These are phyloP conservation scores for Hirundo rustica DNA, from an alignment of 2,797 vertebrate species.

Conservation along the genomic window DNA sequence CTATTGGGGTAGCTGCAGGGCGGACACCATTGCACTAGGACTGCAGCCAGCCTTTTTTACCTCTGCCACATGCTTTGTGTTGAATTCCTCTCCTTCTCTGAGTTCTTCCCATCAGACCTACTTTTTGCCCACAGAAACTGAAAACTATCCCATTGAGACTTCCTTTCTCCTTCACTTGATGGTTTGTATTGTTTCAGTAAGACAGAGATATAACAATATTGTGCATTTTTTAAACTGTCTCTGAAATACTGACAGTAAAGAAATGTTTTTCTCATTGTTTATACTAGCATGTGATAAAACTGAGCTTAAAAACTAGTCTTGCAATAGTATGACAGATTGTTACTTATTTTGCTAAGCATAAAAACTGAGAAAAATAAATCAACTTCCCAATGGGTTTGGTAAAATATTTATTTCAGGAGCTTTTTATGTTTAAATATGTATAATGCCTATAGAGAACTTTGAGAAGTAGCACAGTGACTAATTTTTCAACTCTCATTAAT, in stretches of 20 bases:
- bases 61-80: not conserved
- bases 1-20: not conserved
- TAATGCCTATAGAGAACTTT: not conserved
- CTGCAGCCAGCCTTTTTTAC: not conserved
- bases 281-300: not conserved
- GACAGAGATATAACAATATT: not conserved
- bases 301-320: not conserved
- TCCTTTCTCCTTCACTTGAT: not conserved
- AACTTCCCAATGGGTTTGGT: not conserved
- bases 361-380: not conserved
- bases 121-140: not conserved
- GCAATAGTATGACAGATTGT: not conserved
- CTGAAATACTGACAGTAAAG: not conserved
- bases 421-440: constrained; percentile 44
- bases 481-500: not conserved
- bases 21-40: not conserved
- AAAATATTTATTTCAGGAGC: constrained; percentile 28
- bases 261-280: not conserved
- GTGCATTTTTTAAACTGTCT: not conserved
- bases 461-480: not conserved
- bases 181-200: not conserved
- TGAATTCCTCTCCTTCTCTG: not conserved
- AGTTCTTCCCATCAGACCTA: not conserved
- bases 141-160: not conserved
- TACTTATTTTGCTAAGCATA: not conserved